These are phyloP conservation scores for Tachina lurida DNA, from an alignment of 2,888 invertebrate species.

Conservation along the genomic window DNA sequence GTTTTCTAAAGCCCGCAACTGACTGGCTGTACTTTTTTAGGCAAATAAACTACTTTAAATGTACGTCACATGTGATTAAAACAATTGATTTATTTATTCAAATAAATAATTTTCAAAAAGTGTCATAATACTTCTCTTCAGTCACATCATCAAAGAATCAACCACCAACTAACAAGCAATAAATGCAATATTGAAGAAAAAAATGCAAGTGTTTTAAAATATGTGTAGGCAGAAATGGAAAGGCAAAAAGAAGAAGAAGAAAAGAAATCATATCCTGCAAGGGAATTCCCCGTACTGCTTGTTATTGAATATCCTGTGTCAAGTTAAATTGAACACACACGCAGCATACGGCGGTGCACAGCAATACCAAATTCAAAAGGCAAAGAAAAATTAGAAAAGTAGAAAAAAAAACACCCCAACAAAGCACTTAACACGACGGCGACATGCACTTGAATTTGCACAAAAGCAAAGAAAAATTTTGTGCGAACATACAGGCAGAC, in stretches of 20 bases:
- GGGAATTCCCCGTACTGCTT: slow-evolving; percentile 69
- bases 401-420: slow-evolving; percentile 67
- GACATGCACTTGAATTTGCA: slow-evolving; percentile 81
- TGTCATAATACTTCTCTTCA: slow-evolving; percentile 48
- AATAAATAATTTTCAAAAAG: slow-evolving; percentile 16
- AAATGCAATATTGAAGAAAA: slow-evolving; percentile 23
- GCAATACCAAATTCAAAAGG: slow-evolving; percentile 11
- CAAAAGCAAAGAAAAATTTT: slow-evolving; percentile 74
- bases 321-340: slow-evolving; percentile 71
- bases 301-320: slow-evolving; percentile 71
- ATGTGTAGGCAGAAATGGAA: slow-evolving; percentile 6
- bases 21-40: neutral
- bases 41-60: slow-evolving; percentile 1
- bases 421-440: slow-evolving; percentile 81
- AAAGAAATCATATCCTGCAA: slow-evolving; percentile 64
- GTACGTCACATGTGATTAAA: neutral
- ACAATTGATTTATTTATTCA: neutral
- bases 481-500: slow-evolving; percentile 2
- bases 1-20: too few species aligned
- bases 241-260: neutral
- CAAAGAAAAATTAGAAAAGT: neutral
- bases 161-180: slow-evolving; percentile 65
- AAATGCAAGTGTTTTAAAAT: slow-evolving; percentile 1
- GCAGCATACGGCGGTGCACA: slow-evolving; percentile 22
- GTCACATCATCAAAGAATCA: slow-evolving; percentile 53